Evolutionary conservation across 1,140 invertebrate genomes (phyloP).

Genomic region (Drosophila guanche): DNA sequence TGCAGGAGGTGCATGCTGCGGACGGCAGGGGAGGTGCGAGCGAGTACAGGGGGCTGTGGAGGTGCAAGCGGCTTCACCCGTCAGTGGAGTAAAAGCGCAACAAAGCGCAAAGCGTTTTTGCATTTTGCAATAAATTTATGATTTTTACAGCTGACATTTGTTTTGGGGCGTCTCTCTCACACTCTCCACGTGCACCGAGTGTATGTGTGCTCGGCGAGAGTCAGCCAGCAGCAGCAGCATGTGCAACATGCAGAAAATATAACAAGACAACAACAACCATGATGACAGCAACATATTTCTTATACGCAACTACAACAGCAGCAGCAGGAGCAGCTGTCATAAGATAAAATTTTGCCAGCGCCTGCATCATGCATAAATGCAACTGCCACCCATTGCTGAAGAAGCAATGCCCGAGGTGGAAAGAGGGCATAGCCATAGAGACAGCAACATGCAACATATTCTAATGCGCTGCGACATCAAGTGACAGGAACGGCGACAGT

Average conservation of each 20-base stretch:
- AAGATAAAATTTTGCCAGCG: constrained; percentile 79
- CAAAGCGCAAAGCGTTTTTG: constrained; percentile 73
- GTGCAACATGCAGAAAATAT: constrained; percentile 67
- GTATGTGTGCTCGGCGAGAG: constrained; percentile 29
- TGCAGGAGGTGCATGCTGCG: no score
- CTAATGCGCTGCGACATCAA: constrained; percentile 81
- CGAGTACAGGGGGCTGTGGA: constrained; percentile 2
- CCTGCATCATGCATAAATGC: constrained; percentile 75
- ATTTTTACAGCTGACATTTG: constrained; percentile 82
- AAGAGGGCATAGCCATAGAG: neutral
- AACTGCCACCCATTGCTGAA: constrained; percentile 45
- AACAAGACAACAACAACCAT: constrained; percentile 52
- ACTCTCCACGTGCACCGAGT: constrained; percentile 39
- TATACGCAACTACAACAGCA: constrained; percentile 38
- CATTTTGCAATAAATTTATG: constrained; percentile 82
- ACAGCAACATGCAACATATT: constrained; percentile 71
- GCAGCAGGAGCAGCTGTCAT: constrained; percentile 72
- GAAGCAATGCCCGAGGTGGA: neutral
- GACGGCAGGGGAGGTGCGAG: neutral
- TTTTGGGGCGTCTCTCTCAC: constrained; percentile 59
- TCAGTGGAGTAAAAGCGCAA: constrained; percentile 74
- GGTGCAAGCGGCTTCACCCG: constrained; percentile 56
- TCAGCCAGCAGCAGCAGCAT: constrained; percentile 46
- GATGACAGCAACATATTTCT: constrained; percentile 70
- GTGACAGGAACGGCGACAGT: constrained; percentile 82